Conservation (phyloP, 2,888 invertebrate genomes). For the Stenchaetothrips biformis region DNA sequence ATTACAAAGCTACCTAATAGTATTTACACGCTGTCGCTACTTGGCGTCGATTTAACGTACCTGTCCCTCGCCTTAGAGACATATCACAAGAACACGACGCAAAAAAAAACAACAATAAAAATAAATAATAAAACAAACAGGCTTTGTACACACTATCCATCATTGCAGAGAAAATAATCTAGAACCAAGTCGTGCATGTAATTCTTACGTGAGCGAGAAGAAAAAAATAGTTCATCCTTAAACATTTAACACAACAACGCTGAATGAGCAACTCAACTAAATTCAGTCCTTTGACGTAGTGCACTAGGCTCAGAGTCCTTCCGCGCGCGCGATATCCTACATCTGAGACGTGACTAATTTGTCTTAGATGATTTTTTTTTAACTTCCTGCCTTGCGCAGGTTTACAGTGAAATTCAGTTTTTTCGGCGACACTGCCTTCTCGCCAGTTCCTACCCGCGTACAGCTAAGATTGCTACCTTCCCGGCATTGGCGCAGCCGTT, state of each 20-base stretch:
- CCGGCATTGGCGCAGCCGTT: too few relatives aligned
- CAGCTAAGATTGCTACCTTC: too few relatives aligned
- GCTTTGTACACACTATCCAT: neutral
- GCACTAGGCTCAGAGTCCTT: neutral
- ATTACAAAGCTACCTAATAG: neutral
- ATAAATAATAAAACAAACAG: neutral
- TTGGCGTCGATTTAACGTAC: too few relatives aligned
- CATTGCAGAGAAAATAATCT: neutral
- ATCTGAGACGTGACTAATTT: slow-evolving; percentile 19
- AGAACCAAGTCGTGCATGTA: neutral
- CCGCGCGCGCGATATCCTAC: neutral
- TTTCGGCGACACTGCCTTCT: too few relatives aligned
- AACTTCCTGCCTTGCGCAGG: too few relatives aligned
- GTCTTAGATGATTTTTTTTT: neutral
- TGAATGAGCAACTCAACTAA: slow-evolving; percentile 4
- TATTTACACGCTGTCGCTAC: neutral
- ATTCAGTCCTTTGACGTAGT: neutral
- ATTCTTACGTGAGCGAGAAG: neutral
- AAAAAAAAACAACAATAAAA: neutral
- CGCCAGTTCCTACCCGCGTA: too few relatives aligned
- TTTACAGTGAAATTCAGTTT: too few relatives aligned
- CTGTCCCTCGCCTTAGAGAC: too few relatives aligned
- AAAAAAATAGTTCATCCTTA: neutral
- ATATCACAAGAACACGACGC: neutral
- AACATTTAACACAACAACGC: neutral